Evolutionary conservation across 2,888 invertebrate genomes (phyloP), one percentile per base, ranked within the genome.

Genomic region (Urechis unicinctus): DNA sequence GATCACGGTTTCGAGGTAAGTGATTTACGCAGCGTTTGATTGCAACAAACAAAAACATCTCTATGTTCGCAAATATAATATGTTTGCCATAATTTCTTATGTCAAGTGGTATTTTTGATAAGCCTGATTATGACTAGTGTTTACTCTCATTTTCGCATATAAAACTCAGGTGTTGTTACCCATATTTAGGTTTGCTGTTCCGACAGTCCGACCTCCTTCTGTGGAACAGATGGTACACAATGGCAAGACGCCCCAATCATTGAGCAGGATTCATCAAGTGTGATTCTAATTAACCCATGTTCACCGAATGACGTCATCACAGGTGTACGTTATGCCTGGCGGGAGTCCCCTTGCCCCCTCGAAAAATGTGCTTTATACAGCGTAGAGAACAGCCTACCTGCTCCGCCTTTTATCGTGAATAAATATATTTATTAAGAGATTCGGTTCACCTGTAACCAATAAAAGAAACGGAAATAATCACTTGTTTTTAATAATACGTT

Each of bases 321-420:
- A 26, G 59, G 57, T 6, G 60, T 65, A 26, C 47, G 59, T 1
- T 59, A 59, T 25, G 31, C 44, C 29, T 59, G 59, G 59, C 44
- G 50, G 43, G 52, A 51, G 24, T 42, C 53, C 21, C 59, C 59
- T 1, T 59, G 59, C 41, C 29, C 44, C 17, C 41, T 54, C 21
- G 44, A 54, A 29, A 21, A 29, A 22, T 59, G 59, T 41, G 30
- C 59, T 30, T 26, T 59, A n/a, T 59, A 59, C 51, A 52, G 52
- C 28, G 26, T 31, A 13, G 55, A 52, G 43, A 57, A 57, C 26
- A 30, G 44, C 28, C 52, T 59, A 13, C 59, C 59, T 21, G 59
- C 55, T 17, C 59, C 59, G 1, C 55, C 60, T 2, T 58, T 52
- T 29, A 28, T 54, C 36, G 44, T 45, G 36, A 52, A 51, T 31